Conservation (phyloP, 2,888 invertebrate genomes). For the Trachelus tabidus region DNA sequence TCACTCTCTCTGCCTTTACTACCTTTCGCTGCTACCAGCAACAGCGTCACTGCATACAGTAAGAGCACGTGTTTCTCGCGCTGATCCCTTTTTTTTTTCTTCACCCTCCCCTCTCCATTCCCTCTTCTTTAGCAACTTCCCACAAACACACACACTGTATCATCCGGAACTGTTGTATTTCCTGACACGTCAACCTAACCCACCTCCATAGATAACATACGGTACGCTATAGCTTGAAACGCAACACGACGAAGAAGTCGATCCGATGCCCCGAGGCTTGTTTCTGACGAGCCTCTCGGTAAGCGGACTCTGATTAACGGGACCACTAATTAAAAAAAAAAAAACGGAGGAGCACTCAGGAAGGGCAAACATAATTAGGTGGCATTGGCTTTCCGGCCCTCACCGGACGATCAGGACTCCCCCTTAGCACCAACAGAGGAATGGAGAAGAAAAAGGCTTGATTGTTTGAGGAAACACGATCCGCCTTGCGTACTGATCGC, state of each 20-base stretch:
- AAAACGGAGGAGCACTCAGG: slow-evolving; percentile 54
- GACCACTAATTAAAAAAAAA: slow-evolving; percentile 57
- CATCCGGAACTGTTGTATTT: neutral
- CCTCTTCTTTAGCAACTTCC: neutral
- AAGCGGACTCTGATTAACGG: slow-evolving; percentile 46
- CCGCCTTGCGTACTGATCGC: slow-evolving; percentile 42
- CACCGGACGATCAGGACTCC: neutral
- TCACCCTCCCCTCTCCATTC: neutral
- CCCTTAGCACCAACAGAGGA: slow-evolving; percentile 20
- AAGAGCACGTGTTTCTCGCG: slow-evolving; percentile 1
- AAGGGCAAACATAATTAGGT: slow-evolving; percentile 63
- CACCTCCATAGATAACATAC: neutral
- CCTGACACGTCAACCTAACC: neutral
- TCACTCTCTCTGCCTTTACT: neutral
- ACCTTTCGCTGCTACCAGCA: neutral
- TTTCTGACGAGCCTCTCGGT: neutral
- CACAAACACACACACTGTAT: neutral
- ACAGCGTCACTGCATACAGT: neutral
- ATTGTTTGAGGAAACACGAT: slow-evolving; percentile 64
- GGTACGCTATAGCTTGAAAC: neutral
- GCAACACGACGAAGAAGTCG: neutral
- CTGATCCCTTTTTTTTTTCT: neutral
- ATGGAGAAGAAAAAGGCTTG: slow-evolving; percentile 51
- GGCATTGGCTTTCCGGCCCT: slow-evolving; percentile 25
- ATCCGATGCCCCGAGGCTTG: neutral